Percentiles rank a stretch among this genome's conserved stretches.
phyloP scores from a whole-genome alignment of 2,113 vertebrate genomes.

The Ptilorrhoa leucosticta region DNA sequence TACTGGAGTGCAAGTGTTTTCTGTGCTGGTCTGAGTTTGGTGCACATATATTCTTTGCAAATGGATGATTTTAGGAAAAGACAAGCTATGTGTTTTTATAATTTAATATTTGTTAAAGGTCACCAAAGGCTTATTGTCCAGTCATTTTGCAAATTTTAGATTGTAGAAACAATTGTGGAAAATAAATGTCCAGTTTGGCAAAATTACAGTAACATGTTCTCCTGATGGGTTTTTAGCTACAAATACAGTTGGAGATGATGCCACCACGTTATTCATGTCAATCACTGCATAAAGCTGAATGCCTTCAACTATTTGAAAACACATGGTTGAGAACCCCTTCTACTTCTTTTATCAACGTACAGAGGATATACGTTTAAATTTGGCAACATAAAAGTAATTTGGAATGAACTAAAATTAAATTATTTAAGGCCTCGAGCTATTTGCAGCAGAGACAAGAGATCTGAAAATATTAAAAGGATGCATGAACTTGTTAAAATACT shows the following conservation, averaged over 20 bases:
- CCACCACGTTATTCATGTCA: background rate
- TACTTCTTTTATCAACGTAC: background rate
- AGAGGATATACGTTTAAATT: background rate
- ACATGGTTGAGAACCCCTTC: background rate
- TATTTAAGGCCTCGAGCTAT: background rate
- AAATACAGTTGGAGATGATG: background rate
- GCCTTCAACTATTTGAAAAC: background rate
- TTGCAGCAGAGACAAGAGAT: background rate
- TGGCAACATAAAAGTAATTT: background rate
- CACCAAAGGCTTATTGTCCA: background rate
- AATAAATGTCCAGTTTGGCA: background rate
- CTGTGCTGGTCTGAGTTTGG: background rate
- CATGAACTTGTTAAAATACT: background rate
- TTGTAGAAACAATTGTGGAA: background rate
- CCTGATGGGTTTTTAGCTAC: background rate
- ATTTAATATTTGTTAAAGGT: background rate
- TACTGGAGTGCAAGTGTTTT: background rate
- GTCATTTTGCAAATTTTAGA: background rate
- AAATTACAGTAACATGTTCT: background rate
- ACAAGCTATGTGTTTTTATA: background rate
- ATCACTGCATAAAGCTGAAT: background rate
- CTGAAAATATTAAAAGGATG: background rate
- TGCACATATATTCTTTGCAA: background rate
- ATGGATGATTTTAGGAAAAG: background rate
- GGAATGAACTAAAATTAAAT: conserved; percentile 5